These are phyloP conservation scores for Gobio gobio DNA, from an alignment of 2,113 vertebrate species.

Conservation along the genomic window DNA sequence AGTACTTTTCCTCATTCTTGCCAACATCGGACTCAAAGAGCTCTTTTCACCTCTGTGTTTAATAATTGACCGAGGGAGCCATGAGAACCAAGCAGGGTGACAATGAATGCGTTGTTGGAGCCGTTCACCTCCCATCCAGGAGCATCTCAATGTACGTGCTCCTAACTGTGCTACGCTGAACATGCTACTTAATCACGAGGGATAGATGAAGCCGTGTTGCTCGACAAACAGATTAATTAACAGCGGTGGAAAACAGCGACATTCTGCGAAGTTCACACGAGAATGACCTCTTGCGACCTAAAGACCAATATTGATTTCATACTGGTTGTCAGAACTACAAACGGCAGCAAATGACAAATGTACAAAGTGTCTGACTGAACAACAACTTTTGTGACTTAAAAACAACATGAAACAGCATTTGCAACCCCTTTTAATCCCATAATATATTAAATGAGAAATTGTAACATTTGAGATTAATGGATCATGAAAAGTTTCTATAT, in stretches of 20 bases:
- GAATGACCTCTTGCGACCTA: slow-evolving; percentile 51
- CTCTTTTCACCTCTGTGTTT: slow-evolving; percentile 55
- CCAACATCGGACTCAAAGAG: slow-evolving; percentile 3
- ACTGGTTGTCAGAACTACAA: not conserved
- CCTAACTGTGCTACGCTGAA: slow-evolving; percentile 62
- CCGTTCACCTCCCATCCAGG: slow-evolving; percentile 55
- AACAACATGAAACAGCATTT: not conserved
- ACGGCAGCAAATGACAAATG: not conserved
- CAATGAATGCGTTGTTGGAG: slow-evolving; percentile 79
- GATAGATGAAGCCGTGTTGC: slow-evolving; percentile 71
- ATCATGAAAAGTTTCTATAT: too few species aligned
- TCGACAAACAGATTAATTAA: slow-evolving; percentile 74
- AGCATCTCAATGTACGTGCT: slow-evolving; percentile 70
- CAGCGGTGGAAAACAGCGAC: slow-evolving; percentile 61
- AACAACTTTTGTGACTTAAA: not conserved
- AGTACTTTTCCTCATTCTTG: slow-evolving; percentile 44
- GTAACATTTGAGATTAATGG: too few species aligned
- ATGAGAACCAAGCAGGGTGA: slow-evolving; percentile 74
- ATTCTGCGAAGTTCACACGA: slow-evolving; percentile 68
- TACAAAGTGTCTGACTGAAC: not conserved
- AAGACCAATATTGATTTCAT: slow-evolving; percentile 26
- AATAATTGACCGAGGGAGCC: slow-evolving; percentile 79
- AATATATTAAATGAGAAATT: not conserved
- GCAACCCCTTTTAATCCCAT: not conserved
- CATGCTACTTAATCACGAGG: slow-evolving; percentile 74